These are phyloP conservation scores for Pseudolaguvia tuberculata DNA, from an alignment of 2,113 vertebrate species.

Conservation along the genomic window DNA sequence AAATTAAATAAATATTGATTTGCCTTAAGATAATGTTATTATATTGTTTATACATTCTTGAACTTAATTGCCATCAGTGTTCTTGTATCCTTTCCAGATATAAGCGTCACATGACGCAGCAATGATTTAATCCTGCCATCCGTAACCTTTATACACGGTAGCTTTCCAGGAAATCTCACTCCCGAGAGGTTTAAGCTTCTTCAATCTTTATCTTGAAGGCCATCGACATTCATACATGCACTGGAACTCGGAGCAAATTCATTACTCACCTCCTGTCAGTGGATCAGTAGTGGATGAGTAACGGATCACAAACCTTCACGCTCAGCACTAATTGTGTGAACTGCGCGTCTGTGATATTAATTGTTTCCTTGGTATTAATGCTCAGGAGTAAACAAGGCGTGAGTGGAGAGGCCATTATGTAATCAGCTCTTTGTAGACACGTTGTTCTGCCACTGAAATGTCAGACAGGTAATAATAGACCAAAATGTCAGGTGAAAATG, in stretches of 20 bases:
- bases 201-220: neutral
- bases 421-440: conserved; percentile 45
- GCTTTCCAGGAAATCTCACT: neutral
- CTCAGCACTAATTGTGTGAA: conserved; percentile 48
- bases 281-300: conserved; percentile 27
- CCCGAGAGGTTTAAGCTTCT: too few relatives aligned
- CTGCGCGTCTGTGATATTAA: conserved; percentile 41
- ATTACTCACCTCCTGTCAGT: neutral
- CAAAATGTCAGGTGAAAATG: conserved; percentile 59
- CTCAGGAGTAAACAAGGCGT: conserved; percentile 44
- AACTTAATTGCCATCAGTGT: too few relatives aligned
- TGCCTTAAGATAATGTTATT: too few relatives aligned
- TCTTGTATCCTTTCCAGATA: too few relatives aligned
- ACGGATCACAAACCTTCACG: conserved; percentile 41
- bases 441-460: conserved; percentile 48
- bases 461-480: conserved; percentile 59
- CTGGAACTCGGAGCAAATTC: neutral
- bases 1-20: too few relatives aligned
- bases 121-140: neutral
- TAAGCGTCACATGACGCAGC: neutral
- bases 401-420: conserved; percentile 40
- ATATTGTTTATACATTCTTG: too few relatives aligned
- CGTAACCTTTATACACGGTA: neutral
- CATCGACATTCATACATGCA: neutral
- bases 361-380: conserved; percentile 47